Base-by-base conservation (phyloP, 2,888 invertebrate genomes). In the Dilophus febrilis region DNA sequence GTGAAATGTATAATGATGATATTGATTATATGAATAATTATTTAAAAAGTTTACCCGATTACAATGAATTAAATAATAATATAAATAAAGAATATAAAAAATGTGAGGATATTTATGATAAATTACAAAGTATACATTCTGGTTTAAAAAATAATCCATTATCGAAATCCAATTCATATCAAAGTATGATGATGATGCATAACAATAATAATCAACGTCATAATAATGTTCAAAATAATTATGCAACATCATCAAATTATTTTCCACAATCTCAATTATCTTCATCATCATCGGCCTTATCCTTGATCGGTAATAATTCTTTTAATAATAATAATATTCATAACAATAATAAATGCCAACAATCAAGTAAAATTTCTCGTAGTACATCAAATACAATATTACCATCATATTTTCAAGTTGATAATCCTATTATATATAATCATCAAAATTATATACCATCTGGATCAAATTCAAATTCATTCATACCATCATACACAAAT, bases 21-120 rank as follows among this genome's bases (percentile, higher is more conserved):
- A 63, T 63, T 31, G 63, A 64, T 48, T 63, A 61, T 53, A 63
- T 63, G 63, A 61, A 61, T 45, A 59, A 60, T 46, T 63, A 63
- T 51, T 50, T 63, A n/a, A 59, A 58, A 48, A 63, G 61, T 48
- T 42, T 63, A 41, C 63, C 63, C 37, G 64, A 63, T 44, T 63
- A 63, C 41, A 59, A 55, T 35, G 62, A 62, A 41, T 42, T 63
- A 37, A 60, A 63, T 46, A 55, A 59, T 19, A 60, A 61, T 45
- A 48, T 63, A 42, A 58, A 59, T 46, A 52, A 59, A 43, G 63
- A 61, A 51, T 61, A 60, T 43, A 54, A 61, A 45, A 63, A 61
- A 45, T 63, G 61, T 43, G 61, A 61, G 42, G 62, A 57, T 45
- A 51, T 59, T 7, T 61, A 58, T 40, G 63, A 63, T 46, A 55